Percentiles rank a stretch among this genome's conserved stretches.
Evolutionary conservation across 2,888 invertebrate genomes (phyloP).

Genomic region (Galeruca laticollis): DNA sequence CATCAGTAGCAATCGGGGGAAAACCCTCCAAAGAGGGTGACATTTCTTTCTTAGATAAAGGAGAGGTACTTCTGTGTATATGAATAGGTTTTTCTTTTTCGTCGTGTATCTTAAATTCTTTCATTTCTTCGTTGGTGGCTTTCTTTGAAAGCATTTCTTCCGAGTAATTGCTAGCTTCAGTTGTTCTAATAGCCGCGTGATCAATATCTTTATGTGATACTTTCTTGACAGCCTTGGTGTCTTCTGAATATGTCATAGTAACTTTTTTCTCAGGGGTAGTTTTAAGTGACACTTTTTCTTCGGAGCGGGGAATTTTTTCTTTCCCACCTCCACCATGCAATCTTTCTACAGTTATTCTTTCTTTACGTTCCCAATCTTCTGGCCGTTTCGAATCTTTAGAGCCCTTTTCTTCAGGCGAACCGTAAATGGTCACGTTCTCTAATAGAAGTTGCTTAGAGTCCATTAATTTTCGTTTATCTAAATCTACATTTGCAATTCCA

Average conservation of each 20-base stretch:
- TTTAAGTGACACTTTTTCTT: constrained; percentile 55
- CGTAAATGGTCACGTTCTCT: constrained; percentile 52
- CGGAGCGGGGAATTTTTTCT: constrained; percentile 54
- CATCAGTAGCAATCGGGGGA: constrained; percentile 42
- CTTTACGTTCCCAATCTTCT: constrained; percentile 66
- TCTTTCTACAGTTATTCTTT: constrained; percentile 63
- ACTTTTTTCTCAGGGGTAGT: constrained; percentile 55
- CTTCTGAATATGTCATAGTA: constrained; percentile 49
- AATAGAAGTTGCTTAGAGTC: constrained; percentile 59
- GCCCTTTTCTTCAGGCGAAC: constrained; percentile 67
- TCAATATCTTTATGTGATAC: constrained; percentile 36
- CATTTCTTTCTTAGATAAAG: constrained; percentile 62
- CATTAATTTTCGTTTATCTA: constrained; percentile 59
- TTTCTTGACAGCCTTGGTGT: constrained; percentile 36
- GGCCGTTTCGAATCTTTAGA: constrained; percentile 65
- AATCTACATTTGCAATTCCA: constrained; percentile 60
- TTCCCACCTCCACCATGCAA: constrained; percentile 65
- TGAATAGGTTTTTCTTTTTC: constrained; percentile 40
- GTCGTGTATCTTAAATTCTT: background rate
- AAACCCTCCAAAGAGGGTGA: constrained; percentile 57
- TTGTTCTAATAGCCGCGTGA: constrained; percentile 44
- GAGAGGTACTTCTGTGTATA: constrained; percentile 65
- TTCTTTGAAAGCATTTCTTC: constrained; percentile 2
- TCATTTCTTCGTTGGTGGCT: background rate
- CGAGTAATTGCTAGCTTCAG: background rate